Conservation (phyloP, 2,797 vertebrate genomes). For the Adrianichthys oophorus region DNA sequence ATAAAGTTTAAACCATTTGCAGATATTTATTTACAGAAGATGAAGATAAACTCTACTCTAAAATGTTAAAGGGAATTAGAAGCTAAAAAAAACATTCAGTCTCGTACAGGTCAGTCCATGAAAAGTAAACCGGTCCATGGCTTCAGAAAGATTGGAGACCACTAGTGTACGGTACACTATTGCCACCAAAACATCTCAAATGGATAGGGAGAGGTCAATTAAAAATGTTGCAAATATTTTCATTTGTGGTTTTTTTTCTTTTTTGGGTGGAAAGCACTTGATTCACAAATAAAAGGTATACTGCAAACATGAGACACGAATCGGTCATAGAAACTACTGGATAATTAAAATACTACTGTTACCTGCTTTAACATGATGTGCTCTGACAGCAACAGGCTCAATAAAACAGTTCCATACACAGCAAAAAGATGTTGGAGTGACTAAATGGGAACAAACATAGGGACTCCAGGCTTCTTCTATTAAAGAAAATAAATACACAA, state of each 20-base stretch:
- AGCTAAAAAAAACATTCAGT: no score
- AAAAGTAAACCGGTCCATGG: no score
- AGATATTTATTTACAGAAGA: no score
- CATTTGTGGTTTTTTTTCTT: background rate
- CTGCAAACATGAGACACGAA: conserved; percentile 8
- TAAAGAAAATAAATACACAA: conserved; percentile 5
- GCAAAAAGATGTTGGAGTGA: conserved; percentile 31
- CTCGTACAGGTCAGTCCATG: no score
- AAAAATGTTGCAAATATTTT: no score
- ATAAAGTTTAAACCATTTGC: no score
- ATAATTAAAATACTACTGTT: conserved; percentile 24
- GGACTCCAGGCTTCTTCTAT: conserved; percentile 7
- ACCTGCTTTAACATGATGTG: conserved; percentile 43
- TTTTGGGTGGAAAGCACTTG: conserved; percentile 9
- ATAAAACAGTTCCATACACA: conserved; percentile 50
- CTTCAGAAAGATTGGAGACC: no score
- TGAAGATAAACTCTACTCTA: no score
- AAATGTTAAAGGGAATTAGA: no score
- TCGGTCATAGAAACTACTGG: conserved; percentile 14
- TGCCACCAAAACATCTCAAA: conserved; percentile 11
- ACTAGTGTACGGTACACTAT: conserved; percentile 5
- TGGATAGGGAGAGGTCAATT: background rate
- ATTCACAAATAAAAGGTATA: conserved; percentile 14
- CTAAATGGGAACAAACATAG: conserved; percentile 36
- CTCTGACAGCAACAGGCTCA: conserved; percentile 39